phyloP scores from a whole-genome alignment of 2,797 vertebrate genomes.

The Sebastes flavidus region DNA sequence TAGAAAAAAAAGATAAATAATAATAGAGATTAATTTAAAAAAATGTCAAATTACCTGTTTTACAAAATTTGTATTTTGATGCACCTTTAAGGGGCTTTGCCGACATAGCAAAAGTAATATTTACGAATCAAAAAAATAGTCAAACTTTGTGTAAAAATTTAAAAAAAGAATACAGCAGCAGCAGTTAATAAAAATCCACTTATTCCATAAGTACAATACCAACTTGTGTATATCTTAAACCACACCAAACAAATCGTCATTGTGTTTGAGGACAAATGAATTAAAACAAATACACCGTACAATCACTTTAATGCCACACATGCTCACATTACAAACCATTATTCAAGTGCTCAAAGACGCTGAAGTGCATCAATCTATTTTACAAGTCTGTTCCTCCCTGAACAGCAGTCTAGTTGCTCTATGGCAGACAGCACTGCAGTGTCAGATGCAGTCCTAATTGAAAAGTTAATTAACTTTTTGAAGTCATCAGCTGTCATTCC shows the following conservation, averaged over 20 bases:
- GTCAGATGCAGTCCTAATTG: conserved; percentile 92
- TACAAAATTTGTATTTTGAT: background rate
- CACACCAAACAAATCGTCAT: background rate
- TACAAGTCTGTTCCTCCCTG: conserved; percentile 51
- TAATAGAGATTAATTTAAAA: background rate
- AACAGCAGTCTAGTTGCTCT: conserved; percentile 62
- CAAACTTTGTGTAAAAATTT: background rate
- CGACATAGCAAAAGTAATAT: background rate
- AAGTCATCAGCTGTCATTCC: conserved; percentile 97
- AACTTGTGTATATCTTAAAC: background rate
- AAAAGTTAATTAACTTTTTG: conserved; percentile 98
- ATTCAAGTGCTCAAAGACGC: conserved; percentile 39
- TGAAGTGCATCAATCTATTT: conserved; percentile 56
- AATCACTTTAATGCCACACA: conserved; percentile 7
- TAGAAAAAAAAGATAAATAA: background rate
- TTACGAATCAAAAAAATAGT: background rate
- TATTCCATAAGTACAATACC: rapidly evolving
- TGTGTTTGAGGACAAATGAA: background rate
- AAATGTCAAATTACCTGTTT: background rate
- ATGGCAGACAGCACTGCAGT: conserved; percentile 80
- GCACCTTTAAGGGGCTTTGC: background rate
- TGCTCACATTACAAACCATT: conserved; percentile 42
- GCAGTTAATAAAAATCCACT: background rate
- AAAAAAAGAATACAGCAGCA: background rate
- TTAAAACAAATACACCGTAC: background rate